Conservation (phyloP, 2,113 vertebrate species). For the Protobothrops flavoviridis region DNA sequence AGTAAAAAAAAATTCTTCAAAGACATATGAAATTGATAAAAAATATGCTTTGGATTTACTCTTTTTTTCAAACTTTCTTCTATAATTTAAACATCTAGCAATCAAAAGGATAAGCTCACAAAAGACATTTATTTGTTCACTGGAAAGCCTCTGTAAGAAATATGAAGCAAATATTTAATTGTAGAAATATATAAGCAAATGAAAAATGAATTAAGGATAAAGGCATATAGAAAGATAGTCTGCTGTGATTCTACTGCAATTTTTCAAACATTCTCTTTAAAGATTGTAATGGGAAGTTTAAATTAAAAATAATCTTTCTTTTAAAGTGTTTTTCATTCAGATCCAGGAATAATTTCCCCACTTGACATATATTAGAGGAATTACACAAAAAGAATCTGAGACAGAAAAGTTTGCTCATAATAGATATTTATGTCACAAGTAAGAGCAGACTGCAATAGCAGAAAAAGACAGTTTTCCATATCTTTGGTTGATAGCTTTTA, state of each 20-base stretch:
- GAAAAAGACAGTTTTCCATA: neutral
- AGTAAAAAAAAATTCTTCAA: neutral
- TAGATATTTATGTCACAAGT: neutral
- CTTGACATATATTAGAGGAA: slow-evolving; percentile 7
- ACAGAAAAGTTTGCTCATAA: neutral
- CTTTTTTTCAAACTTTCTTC: neutral
- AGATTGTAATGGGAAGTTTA: slow-evolving; percentile 1
- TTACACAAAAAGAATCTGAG: neutral
- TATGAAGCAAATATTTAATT: neutral
- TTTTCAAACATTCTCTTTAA: neutral
- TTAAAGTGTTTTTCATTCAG: neutral
- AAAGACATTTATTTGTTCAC: neutral
- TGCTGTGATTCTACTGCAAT: neutral
- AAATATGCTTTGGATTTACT: neutral
- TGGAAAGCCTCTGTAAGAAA: neutral
- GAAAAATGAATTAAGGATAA: neutral
- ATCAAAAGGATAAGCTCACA: neutral
- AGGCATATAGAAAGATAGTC: neutral
- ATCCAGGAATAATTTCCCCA: neutral
- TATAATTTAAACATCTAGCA: neutral
- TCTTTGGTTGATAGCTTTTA: neutral
- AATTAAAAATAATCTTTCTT: neutral
- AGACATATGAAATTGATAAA: neutral
- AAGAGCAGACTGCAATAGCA: neutral
- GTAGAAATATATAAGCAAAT: neutral